Evolutionary conservation across 2,797 vertebrate genomes (phyloP).

Genomic region (Psittacula derbiana): DNA sequence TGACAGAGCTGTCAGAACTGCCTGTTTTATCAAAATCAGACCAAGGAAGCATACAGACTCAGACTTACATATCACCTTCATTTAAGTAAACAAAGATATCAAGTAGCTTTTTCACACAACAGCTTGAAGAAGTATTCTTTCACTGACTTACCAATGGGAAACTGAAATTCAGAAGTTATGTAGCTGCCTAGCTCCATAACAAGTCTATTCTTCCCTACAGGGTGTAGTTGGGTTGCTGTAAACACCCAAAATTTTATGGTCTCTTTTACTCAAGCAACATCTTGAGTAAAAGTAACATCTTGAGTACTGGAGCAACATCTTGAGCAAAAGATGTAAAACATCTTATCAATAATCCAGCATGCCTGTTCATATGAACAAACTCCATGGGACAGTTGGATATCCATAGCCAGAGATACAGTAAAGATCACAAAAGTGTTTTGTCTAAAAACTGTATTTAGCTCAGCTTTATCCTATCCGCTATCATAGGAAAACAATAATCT

Average conservation of each 20-base stretch:
- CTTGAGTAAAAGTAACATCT: not conserved
- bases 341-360: not conserved
- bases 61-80: not conserved
- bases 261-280: not conserved
- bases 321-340: not conserved
- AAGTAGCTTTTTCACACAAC: not conserved
- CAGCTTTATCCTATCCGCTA: not conserved
- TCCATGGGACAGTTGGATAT: not conserved
- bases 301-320: not conserved
- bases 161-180: not conserved
- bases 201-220: not conserved
- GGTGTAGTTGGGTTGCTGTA: not conserved
- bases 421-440: not conserved
- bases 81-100: not conserved
- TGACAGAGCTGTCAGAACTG: not conserved
- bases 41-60: not conserved
- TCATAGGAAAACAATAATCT: not conserved
- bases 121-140: not conserved
- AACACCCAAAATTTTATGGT: not conserved
- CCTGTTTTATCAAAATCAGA: not conserved
- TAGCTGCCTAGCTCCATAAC: not conserved
- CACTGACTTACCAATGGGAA: not conserved
- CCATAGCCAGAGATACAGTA: not conserved
- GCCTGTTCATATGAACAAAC: not conserved
- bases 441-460: not conserved